phyloP scores from a whole-genome alignment of 2,888 invertebrate species.

The Orthonevra nobilis region DNA sequence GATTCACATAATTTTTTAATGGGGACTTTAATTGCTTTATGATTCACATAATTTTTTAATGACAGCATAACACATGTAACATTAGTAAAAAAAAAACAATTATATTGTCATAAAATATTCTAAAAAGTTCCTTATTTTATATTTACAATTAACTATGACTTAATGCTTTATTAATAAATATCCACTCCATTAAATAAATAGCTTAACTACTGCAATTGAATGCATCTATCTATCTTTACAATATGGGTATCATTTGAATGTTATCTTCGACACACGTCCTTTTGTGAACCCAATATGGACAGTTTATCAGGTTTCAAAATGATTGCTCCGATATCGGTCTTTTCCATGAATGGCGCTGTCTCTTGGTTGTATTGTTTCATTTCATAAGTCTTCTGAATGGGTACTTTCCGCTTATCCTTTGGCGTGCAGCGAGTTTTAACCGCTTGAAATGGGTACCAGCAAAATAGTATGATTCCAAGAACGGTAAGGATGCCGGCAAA shows the following conservation, averaged over 20 bases:
- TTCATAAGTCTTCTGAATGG: conserved; percentile 10
- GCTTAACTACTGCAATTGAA: conserved; percentile 13
- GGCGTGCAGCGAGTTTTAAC: conserved; percentile 40
- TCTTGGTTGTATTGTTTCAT: conserved; percentile 29
- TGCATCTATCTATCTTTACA: conserved; percentile 1
- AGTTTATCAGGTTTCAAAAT: conserved; percentile 43
- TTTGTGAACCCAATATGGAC: conserved; percentile 25
- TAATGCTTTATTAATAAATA: conserved; percentile 26
- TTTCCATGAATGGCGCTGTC: conserved; percentile 40
- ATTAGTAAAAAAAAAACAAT: too few species aligned
- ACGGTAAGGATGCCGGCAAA: conserved; percentile 80
- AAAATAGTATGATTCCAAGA: conserved; percentile 78
- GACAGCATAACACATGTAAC: too few species aligned
- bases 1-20: too few species aligned
- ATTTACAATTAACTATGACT: not conserved
- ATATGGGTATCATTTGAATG: conserved; percentile 23
- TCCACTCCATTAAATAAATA: conserved; percentile 38
- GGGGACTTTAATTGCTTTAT: too few species aligned
- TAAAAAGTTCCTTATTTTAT: too few species aligned
- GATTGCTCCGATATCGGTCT: conserved; percentile 25
- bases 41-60: too few species aligned
- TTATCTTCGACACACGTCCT: conserved; percentile 35
- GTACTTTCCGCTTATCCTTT: conserved; percentile 42
- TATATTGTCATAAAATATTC: too few species aligned
- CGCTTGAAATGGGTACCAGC: conserved; percentile 76